Base-by-base conservation (phyloP, 92 coral and sea anemone genomes). In the Anthopleura xanthogrammica region DNA sequence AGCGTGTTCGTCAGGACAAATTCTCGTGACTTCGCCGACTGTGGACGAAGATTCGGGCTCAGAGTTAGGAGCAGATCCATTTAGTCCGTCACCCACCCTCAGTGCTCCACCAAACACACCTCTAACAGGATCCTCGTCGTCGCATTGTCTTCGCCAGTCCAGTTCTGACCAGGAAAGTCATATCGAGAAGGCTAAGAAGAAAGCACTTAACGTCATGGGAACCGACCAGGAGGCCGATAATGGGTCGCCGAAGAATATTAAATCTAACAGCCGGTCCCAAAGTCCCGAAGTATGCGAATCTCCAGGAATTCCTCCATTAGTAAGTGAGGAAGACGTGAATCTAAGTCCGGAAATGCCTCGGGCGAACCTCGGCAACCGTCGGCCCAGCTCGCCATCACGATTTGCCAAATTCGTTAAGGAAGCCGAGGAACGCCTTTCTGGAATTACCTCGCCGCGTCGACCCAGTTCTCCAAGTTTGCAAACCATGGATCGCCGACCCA, bases 301-400 rank as follows among this genome's bases (percentile, higher is more conserved):
- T 78, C 68, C 77, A 12, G 62, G 84, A 54, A 70, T 76, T 41
- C 72, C 77, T 24, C 86, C 86, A 2, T 66, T 80, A 17, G 88
- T 88, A 48, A 64, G 82, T 48, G 92, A 79, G 50, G 90, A 87
- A 65, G 88, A 85, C 74, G 77, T 85, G 7, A 66, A 83, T 43
- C 79, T 85, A 60, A 85, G 88, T 71, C 91, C 83, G 57, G 92
- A 89, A 68, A 36, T 80, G 60, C 83, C 79, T 36, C 78, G 83
- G n/a, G 80, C 90, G 13, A 58, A 72, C 29, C 77, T 83, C 29
- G 54, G 74, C 57, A 75, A 42, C 58, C 91, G 83, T 39, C 91
- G 93, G 16, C 91, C 97, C 16, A 87, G 93, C 56, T 94, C 95
- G 22, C 91, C 98, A 5, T 91, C 95, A 68, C 95, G 95, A 23